Base-by-base conservation (phyloP, 2,888 invertebrate species). In the Kuschelorhynchus macadamiae region DNA sequence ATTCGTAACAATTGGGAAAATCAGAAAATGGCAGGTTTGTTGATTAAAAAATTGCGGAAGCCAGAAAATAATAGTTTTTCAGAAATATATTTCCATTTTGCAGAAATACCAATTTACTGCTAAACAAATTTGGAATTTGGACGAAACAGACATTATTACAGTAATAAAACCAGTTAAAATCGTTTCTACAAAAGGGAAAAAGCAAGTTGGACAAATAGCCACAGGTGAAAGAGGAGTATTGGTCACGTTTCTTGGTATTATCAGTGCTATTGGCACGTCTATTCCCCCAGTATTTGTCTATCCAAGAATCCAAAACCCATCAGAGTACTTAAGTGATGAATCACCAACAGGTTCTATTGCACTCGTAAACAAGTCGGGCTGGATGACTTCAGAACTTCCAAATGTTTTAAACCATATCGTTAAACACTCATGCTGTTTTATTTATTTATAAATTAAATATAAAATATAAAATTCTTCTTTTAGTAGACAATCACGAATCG, bases 21-120 rank as follows among this genome's bases (percentile, higher is more conserved):
- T 46, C 44, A 64, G 12, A 36, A 64, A 64, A 32, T 64, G 36
- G 57, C 56, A 21, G 12, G 69, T 60, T 49, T 49, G 17, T 16
- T n/a, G n/a, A n/a, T n/a, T n/a, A 25, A 25, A 7, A 25, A 25
- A 25, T 25, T 75, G 74, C 73, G 12, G 30, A 76, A 75, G 41
- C 75, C 76, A n/a, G 76, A 76, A 73, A 74, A 72, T 39, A 75
- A 72, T 8, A 75, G 76, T 79, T 55, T 79, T 87, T 88, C 88
- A 71, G 86, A 62, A 56, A 62, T 56, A 41, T 56, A 32, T 14
- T 17, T 9, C 7, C 14, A 71, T 70, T 11, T 49, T 66, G 36
- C 11, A 61, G 7, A 25, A 25, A 7, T 25, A 25, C 25, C 3
- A 25, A 3, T 25, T 25, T 7, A 25, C 25, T 25, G 60, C 68